phyloP scores from a whole-genome alignment of 2,113 vertebrate genomes.

The Sinosuthora webbiana region DNA sequence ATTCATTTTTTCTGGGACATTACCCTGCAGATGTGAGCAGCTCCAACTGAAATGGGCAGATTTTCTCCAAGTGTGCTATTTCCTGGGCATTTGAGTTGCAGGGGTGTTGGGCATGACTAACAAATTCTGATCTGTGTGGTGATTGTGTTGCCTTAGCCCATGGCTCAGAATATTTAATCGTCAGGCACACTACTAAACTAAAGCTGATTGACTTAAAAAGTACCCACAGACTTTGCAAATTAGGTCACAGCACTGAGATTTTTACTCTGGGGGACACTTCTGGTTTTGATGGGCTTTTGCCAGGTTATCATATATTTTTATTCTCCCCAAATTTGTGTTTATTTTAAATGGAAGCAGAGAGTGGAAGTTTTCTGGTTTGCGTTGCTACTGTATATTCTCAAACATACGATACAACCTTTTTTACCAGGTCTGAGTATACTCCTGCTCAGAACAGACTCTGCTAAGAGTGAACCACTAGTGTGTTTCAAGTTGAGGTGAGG shows the following conservation, averaged over 20 bases:
- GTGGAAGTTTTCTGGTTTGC: not conserved
- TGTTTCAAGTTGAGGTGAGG: not conserved
- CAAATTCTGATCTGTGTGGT: constrained; percentile 33
- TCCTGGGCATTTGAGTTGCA: constrained; percentile 28
- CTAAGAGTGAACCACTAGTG: not conserved
- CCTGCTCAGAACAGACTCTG: not conserved
- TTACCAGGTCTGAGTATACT: not conserved
- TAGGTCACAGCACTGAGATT: constrained; percentile 26
- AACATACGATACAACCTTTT: not conserved
- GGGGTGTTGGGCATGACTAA: constrained; percentile 44
- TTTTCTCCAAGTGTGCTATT: constrained; percentile 36
- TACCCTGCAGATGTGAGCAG: constrained; percentile 54
- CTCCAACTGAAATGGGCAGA: constrained; percentile 41
- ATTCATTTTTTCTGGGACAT: constrained; percentile 13
- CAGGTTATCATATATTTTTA: not conserved
- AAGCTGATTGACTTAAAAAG: constrained; percentile 24
- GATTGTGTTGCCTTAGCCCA: constrained; percentile 38
- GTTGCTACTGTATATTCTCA: not conserved
- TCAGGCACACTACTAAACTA: not conserved
- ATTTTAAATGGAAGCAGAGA: not conserved
- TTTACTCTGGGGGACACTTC: not conserved
- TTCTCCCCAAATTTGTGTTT: not conserved
- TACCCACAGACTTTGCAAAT: not conserved
- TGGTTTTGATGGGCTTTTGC: not conserved
- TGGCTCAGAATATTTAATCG: constrained; percentile 46